Evolutionary conservation across 2,888 invertebrate species (phyloP), one percentile per base, ranked within the genome.

Genomic region (Macrophya alboannulata): DNA sequence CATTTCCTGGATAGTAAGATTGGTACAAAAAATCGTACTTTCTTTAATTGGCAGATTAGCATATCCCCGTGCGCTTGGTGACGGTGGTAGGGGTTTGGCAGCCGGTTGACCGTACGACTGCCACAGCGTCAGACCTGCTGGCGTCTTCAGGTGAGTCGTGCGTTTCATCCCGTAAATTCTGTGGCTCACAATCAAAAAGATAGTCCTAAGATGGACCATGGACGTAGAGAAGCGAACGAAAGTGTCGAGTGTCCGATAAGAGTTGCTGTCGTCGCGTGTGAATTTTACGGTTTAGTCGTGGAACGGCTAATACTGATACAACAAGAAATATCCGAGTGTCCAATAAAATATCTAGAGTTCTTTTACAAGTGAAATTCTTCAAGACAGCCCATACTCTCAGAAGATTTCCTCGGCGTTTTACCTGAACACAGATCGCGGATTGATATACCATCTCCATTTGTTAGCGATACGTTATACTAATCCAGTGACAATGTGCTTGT

Each of bases 121-220:
- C 88, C 88, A 89, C 88, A 89, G 89, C 85, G 88, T 89, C 89
- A 88, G 87, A 87, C 88, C 88, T 89, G 89, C 88, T 89, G 90
- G 89, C 88, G 88, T 89, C 87, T 88, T 88, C 89, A 87, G 88
- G 88, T 88, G 88, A 87, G 88, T 86, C 85, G 86, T 88, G 55
- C 87, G 81, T 88, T 89, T 89, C 89, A 88, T 89, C 40, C 37
- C n/a, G 72, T 72, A 51, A 62, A 59, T 74, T 83, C 74, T 88
- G 86, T 90, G 90, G 89, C 91, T 90, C 88, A 90, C 89, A 90
- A 89, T 88, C 87, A 88, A 91, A 90, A 90, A 90, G 91, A 86
- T 89, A 91, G 88, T 79, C 85, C 59, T n/a, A 68, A 68, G 10
- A 15, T 65, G 77, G 85, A 48, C 40, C n/a, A n/a, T 48, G 72